phyloP scores from a whole-genome alignment of 2,113 vertebrate species.

The Corythornis vintsioides region DNA sequence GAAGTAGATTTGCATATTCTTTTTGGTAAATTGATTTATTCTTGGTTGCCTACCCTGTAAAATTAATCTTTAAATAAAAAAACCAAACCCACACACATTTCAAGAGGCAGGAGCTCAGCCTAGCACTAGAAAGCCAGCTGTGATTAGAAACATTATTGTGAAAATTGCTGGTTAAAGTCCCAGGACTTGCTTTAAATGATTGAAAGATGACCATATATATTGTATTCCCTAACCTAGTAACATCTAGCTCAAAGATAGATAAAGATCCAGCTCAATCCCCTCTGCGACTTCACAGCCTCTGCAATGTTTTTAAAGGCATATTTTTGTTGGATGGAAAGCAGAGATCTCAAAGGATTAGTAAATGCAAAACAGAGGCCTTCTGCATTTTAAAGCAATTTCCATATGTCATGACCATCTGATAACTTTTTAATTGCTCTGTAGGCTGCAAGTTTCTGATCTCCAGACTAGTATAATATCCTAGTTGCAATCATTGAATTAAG shows the following conservation, averaged over 20 bases:
- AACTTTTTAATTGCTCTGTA: slow-evolving; percentile 11
- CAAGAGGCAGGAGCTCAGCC: background rate
- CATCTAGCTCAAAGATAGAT: background rate
- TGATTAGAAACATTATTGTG: background rate
- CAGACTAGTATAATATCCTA: background rate
- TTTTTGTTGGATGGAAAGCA: background rate
- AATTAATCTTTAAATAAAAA: background rate
- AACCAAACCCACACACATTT: background rate
- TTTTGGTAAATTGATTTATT: background rate
- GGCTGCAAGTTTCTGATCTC: slow-evolving; percentile 6
- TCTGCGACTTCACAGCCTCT: background rate
- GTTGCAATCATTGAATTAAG: background rate
- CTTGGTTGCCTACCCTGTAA: background rate
- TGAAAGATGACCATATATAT: background rate
- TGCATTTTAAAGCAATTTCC: background rate
- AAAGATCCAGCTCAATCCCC: background rate
- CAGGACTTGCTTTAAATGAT: background rate
- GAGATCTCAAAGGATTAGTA: background rate
- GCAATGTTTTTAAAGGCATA: background rate
- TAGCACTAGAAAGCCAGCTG: background rate
- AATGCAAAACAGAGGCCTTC: background rate
- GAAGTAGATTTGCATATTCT: background rate
- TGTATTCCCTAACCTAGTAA: background rate
- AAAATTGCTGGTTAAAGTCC: background rate
- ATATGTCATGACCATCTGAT: background rate